These are phyloP conservation scores for Lordiphosa collinella DNA, from an alignment of 1,140 invertebrate species.

Conservation along the genomic window DNA sequence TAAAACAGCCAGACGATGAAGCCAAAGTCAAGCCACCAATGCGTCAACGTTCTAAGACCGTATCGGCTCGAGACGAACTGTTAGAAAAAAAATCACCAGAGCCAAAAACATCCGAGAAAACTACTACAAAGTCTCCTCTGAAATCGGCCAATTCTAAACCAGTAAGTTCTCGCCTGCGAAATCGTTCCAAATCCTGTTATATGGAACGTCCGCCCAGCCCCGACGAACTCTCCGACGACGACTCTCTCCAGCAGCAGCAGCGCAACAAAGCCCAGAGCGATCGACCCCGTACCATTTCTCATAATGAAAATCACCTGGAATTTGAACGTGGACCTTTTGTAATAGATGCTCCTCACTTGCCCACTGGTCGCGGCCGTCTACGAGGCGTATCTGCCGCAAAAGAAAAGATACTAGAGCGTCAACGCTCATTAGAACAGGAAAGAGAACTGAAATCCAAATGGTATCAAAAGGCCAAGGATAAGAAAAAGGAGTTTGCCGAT, in stretches of 20 bases:
- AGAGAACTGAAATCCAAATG: conserved; percentile 47
- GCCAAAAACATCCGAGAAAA: too few relatives aligned
- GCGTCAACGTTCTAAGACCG: not conserved
- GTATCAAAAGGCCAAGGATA: conserved; percentile 46
- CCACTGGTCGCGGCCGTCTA: conserved; percentile 41
- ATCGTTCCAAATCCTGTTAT: conserved; percentile 21
- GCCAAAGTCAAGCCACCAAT: not conserved
- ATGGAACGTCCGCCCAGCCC: not conserved
- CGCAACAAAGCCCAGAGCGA: not conserved
- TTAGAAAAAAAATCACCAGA: not conserved
- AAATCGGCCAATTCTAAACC: too few relatives aligned
- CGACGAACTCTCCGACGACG: not conserved
- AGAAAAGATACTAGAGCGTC: conserved; percentile 17
- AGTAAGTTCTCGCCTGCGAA: not conserved
- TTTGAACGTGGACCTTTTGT: conserved; percentile 20
- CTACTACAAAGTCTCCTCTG: too few relatives aligned
- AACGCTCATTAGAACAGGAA: conserved; percentile 25
- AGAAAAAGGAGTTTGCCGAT: conserved; percentile 23
- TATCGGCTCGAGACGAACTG: not conserved
- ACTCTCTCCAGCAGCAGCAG: not conserved
- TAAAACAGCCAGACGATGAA: not conserved
- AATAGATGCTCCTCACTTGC: conserved; percentile 49
- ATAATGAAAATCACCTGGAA: not conserved
- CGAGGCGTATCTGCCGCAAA: conserved; percentile 41
- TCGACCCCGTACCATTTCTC: not conserved